Evolutionary conservation across 2,113 vertebrate species (phyloP), one percentile per base, ranked within the genome.

Genomic region (Aix galericulata): DNA sequence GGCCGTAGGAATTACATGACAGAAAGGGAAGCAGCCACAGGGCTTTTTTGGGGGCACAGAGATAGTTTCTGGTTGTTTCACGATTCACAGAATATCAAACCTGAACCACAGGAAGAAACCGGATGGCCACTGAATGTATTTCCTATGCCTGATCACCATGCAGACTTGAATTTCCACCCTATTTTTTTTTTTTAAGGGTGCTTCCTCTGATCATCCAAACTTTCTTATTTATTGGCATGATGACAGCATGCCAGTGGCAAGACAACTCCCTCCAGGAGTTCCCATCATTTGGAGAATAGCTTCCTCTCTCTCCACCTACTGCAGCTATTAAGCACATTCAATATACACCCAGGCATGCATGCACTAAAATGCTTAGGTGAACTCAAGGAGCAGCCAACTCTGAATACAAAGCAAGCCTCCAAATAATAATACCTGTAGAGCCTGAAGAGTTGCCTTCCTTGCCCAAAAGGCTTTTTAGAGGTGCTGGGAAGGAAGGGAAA

Each of bases 301-400:
- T 96, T 93, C 93, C 85, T 96, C 94, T 78, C 88, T 92, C 91
- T 96, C 96, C 96, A 93, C 96, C 96, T 96, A 93, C 94, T 85
- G 40, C 36, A 84, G 71, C 66, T 87, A 83, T 95, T 91, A 94
- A 91, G 86, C 81, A 94, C 91, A 92, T 81, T 48, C 86, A 92
- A 58, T 66, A 82, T 88, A 74, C 90, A 93, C 89, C 82, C 86
- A 72, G 6, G 85, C 82, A 96, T 91, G 89, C 85, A 94, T 66
- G 85, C 69, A 62, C 75, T 56, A 66, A 93, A 89, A 79, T 82
- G 89, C 86, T 74, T 50, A 20, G 88, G 86, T 93, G 93, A 95
- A 93, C 68, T 32, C 85, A 93, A 94, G 90, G 60, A 93, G 77
- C 82, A 93, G 89, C 91, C 88, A 93, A 73, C 53, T 46, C 83